These are phyloP conservation scores for Paracentrotus lividus DNA, from an alignment of 53 echinoderm and acorn worm species.

Conservation along the genomic window DNA sequence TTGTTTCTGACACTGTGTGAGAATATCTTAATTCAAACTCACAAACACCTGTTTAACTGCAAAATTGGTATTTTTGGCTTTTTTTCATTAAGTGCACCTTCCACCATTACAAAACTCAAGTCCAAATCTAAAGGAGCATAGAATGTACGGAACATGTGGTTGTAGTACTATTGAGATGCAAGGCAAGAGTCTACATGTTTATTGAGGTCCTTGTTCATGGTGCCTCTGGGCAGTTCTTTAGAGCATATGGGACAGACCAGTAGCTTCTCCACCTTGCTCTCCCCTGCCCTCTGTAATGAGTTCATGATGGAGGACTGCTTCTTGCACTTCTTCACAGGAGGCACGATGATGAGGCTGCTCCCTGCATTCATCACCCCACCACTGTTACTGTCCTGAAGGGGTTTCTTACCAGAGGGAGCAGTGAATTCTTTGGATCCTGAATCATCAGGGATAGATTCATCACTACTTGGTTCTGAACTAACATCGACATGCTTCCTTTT, in stretches of 20 bases:
- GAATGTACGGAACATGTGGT: neutral
- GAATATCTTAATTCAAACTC: too few relatives aligned
- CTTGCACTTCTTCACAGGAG: slow-evolving; percentile 17
- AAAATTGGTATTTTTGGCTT: too few relatives aligned
- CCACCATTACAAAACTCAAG: too few relatives aligned
- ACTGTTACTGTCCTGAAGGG: slow-evolving; percentile 35
- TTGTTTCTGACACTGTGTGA: too few relatives aligned
- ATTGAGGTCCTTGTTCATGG: slow-evolving; percentile 80
- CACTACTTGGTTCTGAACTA: neutral
- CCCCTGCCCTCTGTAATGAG: slow-evolving; percentile 43
- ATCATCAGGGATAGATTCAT: neutral
- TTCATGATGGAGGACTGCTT: slow-evolving; percentile 45
- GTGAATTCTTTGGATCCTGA: neutral
- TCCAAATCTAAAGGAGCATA: neutral
- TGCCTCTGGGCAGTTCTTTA: slow-evolving; percentile 75
- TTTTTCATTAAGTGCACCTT: too few relatives aligned
- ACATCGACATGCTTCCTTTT: slow-evolving; percentile 26
- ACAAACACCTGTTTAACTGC: too few relatives aligned
- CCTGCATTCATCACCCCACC: neutral
- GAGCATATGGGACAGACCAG: slow-evolving; percentile 88
- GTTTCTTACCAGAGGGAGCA: slow-evolving; percentile 33
- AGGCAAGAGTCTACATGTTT: slow-evolving; percentile 88
- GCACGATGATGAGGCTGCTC: neutral
- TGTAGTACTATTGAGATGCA: neutral
- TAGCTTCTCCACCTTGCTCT: slow-evolving; percentile 40